phyloP scores from a whole-genome alignment of 2,113 vertebrate species.

The Azemiops feae region DNA sequence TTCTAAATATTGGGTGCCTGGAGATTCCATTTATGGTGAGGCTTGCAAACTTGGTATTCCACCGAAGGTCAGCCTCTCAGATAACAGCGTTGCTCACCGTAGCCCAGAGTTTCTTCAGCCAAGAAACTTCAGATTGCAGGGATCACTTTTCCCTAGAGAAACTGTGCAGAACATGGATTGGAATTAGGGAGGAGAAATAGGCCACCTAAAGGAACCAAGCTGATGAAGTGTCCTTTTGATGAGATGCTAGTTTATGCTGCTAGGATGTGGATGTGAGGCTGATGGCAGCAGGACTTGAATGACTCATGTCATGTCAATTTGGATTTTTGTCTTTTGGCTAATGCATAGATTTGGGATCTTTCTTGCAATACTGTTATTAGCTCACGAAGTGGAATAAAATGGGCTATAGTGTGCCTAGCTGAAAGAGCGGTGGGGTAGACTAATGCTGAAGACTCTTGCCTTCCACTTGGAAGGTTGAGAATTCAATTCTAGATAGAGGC shows the following conservation, averaged over 20 bases:
- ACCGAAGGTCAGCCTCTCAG: slow-evolving; percentile 43
- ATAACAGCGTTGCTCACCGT: slow-evolving; percentile 36
- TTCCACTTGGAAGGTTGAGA: too few relatives aligned
- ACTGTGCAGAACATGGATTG: not conserved
- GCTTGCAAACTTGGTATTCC: slow-evolving; percentile 57
- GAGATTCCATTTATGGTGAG: slow-evolving; percentile 57
- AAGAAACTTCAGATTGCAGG: not conserved
- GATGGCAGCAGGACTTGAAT: accelerated
- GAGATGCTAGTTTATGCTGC: not conserved
- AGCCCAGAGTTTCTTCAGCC: not conserved
- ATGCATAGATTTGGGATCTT: not conserved
- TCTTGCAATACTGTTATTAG: not conserved
- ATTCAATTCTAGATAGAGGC: too few relatives aligned
- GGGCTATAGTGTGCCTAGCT: not conserved
- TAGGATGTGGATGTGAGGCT: not conserved
- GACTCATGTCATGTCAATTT: not conserved
- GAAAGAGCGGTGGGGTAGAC: not conserved
- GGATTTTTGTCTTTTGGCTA: not conserved
- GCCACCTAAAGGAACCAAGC: not conserved
- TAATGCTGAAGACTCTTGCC: too few relatives aligned
- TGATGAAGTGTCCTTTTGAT: not conserved
- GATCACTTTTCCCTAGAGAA: not conserved
- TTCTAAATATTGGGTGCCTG: slow-evolving; percentile 52
- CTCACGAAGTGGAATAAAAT: not conserved
- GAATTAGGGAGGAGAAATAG: not conserved